These are phyloP conservation scores for Sebastes taczanowskii DNA, from an alignment of 2,797 vertebrate genomes.

Conservation along the genomic window DNA sequence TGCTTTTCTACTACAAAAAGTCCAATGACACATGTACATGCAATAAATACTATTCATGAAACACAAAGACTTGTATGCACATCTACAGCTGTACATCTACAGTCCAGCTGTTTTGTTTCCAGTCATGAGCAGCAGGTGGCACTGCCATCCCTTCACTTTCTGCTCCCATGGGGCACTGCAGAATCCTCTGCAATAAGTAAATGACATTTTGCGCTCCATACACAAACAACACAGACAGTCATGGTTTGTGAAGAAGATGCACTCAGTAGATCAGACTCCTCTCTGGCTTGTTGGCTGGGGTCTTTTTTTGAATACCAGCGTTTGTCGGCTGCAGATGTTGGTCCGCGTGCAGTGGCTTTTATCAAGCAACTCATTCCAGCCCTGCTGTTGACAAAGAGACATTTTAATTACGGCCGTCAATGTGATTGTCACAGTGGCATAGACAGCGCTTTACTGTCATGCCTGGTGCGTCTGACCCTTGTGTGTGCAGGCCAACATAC, in stretches of 20 bases:
- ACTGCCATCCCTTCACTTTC: conserved; percentile 31
- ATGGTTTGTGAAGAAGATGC: conserved; percentile 10
- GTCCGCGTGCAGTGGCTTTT: conserved; percentile 13
- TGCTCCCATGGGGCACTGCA: background rate
- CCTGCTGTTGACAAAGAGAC: conserved; percentile 28
- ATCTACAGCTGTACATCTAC: background rate
- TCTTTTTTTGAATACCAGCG: conserved; percentile 1
- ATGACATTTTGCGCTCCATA: background rate
- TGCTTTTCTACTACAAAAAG: background rate
- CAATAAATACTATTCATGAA: background rate
- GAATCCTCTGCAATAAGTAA: conserved; percentile 1
- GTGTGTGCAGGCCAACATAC: background rate
- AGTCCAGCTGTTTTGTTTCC: conserved; percentile 7
- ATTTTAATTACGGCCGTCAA: conserved; percentile 48
- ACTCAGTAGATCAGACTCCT: background rate
- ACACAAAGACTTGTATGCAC: background rate
- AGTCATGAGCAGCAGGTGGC: conserved; percentile 69
- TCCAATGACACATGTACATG: background rate
- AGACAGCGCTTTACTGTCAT: conserved; percentile 2
- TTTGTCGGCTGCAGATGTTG: conserved; percentile 1
- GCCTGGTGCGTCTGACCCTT: conserved; percentile 5
- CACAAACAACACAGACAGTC: background rate
- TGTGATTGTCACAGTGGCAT: conserved; percentile 26
- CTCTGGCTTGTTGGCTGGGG: background rate
- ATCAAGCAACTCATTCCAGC: conserved; percentile 29